Base-by-base conservation (phyloP, 2,113 vertebrate genomes). In the Nothocercus nigrocapillus region DNA sequence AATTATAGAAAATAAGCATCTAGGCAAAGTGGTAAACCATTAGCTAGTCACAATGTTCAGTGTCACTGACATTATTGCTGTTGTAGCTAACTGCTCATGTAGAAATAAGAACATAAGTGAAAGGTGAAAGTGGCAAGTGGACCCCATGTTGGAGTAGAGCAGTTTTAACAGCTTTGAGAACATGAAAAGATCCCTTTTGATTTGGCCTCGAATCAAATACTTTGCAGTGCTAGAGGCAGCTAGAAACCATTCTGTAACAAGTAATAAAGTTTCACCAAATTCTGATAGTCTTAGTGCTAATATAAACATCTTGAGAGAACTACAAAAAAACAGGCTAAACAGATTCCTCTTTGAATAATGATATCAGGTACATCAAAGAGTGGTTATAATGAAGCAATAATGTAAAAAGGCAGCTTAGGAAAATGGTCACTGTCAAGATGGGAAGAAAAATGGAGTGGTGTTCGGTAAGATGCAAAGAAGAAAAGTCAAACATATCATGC, bases 1-100 rank as follows among this genome's bases (percentile, higher is more conserved):
- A 96, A 91, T 95, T 79, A 89, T 8, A 89, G 95, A 92, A 96
- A 97, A 95, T 92, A 94, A 92, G 62, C 62, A 91, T 62, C 47
- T 67, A 94, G 69, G 77, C 74, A 49, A 87, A 94, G 89, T 76
- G 53, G 91, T 73, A 89, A 93, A 79, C 62, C 38, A 82, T 91
- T 87, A 96, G 53, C 53, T 77, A 73, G 81, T 78, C 1, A 6
- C 66, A 82, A 2, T 45, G 53, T 72, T 95, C 38, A 11, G 38
- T 79, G 66, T 80, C 58, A 40, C 28, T 82, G 93, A 87, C 54
- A 47, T 90, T 89, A 58, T 47, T 92, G 74, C 69, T 89, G 15
- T 72, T 79, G 51, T 73, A 92, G 58, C 70, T 76, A 72, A 44
- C 86, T 76, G 62, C 64, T 92, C 77, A 51, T 0, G 0, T 40